phyloP scores from a whole-genome alignment of 2,888 invertebrate species.

The Neoitamus cyanurus region DNA sequence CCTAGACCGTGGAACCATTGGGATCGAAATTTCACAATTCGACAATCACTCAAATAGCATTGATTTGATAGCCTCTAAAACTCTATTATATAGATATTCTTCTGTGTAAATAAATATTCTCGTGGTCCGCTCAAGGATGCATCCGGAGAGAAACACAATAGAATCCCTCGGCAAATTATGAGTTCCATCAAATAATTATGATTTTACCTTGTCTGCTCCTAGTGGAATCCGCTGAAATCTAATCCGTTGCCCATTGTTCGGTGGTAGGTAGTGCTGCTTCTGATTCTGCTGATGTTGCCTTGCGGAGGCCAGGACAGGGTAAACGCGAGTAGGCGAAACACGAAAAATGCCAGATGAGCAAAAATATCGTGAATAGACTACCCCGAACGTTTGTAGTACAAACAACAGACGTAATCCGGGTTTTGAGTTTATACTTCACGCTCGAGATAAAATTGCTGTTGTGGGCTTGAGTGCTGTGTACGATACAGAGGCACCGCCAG shows the following conservation, averaged over 20 bases:
- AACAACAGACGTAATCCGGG: constrained; percentile 33
- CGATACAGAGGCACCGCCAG: neutral
- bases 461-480: neutral
- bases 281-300: neutral
- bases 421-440: constrained; percentile 16
- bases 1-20: neutral
- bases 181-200: constrained; percentile 39
- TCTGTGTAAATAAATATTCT: neutral
- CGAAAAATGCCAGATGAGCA: constrained; percentile 40
- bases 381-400: neutral
- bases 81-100: neutral
- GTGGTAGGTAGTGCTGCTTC: neutral
- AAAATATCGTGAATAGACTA: constrained; percentile 22
- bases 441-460: constrained; percentile 29
- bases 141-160: neutral
- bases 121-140: neutral
- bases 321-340: neutral
- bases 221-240: constrained; percentile 28
- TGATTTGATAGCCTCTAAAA: neutral
- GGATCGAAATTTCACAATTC: neutral
- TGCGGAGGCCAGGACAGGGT: neutral
- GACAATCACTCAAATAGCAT: neutral
- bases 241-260: constrained; percentile 40
- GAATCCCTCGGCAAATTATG: neutral
- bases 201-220: constrained; percentile 37